These are phyloP conservation scores for Cyrtodaria siliqua DNA, from an alignment of 2,888 invertebrate species.

Conservation along the genomic window DNA sequence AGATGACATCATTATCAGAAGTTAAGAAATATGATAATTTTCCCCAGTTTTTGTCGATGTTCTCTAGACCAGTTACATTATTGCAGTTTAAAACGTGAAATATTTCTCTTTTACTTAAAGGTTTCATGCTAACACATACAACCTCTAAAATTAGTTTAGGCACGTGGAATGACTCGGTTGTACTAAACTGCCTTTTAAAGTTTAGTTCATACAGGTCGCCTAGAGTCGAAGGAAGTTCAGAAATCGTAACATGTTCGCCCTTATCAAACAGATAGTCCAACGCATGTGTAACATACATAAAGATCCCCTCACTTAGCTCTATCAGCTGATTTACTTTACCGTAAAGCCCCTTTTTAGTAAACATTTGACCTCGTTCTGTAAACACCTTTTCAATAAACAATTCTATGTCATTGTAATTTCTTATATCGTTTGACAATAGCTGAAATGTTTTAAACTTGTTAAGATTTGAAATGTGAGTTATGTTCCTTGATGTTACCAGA, in stretches of 20 bases:
- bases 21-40: not conserved
- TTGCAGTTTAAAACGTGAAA: not conserved
- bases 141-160: not conserved
- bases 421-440: not conserved
- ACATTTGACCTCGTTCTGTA: too few relatives aligned
- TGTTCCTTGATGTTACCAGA: slow-evolving; percentile 22
- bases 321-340: not conserved
- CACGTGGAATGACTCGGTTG: not conserved
- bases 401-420: slow-evolving; percentile 2
- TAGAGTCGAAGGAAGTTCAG: not conserved
- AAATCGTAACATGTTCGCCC: too few relatives aligned
- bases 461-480: not conserved
- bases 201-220: slow-evolving; percentile 10
- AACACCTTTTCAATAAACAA: not conserved
- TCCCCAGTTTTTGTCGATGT: too few relatives aligned
- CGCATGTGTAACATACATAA: slow-evolving; percentile 4
- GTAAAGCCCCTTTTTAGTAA: too few relatives aligned
- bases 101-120: not conserved
- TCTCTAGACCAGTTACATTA: not conserved
- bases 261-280: not conserved
- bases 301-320: slow-evolving; percentile 12
- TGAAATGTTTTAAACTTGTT: not conserved
- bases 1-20: not conserved
- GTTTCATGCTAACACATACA: not conserved
- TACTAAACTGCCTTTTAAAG: slow-evolving; percentile 9